Conservation (phyloP, 2,888 invertebrate genomes). For the Margaritifera margaritifera region DNA sequence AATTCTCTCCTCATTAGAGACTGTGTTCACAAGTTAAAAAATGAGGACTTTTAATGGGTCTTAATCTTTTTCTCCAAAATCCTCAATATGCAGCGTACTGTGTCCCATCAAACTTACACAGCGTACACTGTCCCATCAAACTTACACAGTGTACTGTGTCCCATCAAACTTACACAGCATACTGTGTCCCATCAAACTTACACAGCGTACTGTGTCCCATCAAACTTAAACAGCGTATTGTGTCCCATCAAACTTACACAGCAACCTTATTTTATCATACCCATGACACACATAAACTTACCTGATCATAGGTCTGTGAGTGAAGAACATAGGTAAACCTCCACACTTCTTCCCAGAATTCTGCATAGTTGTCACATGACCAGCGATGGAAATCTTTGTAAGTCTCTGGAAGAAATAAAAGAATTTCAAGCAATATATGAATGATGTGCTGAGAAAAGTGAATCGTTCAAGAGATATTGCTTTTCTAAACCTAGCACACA, state of each 20-base stretch:
- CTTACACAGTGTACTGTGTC: too few species aligned
- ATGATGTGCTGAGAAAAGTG: background rate
- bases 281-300: conserved; percentile 23
- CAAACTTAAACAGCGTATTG: too few species aligned
- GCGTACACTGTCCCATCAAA: too few species aligned
- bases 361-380: conserved; percentile 74
- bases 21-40: too few species aligned
- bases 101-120: too few species aligned
- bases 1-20: too few species aligned
- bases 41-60: too few species aligned
- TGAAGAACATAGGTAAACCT: conserved; percentile 71
- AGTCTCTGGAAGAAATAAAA: conserved; percentile 59
- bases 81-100: too few species aligned
- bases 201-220: too few species aligned
- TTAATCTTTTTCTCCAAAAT: too few species aligned
- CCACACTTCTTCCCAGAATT: conserved; percentile 75
- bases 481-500: background rate
- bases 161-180: too few species aligned
- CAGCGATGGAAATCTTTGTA: conserved; percentile 75
- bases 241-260: background rate
- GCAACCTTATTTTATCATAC: background rate
- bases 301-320: conserved; percentile 68
- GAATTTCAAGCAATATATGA: background rate
- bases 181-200: too few species aligned
- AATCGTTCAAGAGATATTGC: background rate